phyloP scores from a whole-genome alignment of 2,888 invertebrate species.

The Drosophila kuntzei region DNA sequence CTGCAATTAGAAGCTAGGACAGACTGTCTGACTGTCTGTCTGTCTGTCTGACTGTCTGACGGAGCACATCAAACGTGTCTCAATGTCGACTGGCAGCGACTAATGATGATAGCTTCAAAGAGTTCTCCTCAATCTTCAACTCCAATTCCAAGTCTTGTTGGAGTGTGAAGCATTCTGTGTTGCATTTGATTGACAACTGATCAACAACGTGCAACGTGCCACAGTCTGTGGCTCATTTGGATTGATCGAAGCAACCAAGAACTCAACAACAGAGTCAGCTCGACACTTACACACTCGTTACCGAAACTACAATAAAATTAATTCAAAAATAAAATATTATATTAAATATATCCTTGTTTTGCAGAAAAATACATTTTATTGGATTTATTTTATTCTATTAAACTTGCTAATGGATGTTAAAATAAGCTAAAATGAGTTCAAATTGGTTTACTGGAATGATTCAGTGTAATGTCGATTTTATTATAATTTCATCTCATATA shows the following conservation, averaged over 20 bases:
- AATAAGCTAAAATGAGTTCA: too few species aligned
- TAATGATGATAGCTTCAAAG: slow-evolving; percentile 72
- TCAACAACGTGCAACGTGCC: slow-evolving; percentile 51
- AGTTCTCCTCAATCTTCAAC: background rate
- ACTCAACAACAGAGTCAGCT: slow-evolving; percentile 19
- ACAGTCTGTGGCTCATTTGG: slow-evolving; percentile 8
- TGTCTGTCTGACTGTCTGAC: slow-evolving; percentile 21
- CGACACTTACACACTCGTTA: background rate
- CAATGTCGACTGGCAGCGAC: slow-evolving; percentile 68
- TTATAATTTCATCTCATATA: too few species aligned
- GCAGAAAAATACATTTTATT: too few species aligned
- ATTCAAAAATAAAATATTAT: too few species aligned
- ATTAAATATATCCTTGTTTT: too few species aligned
- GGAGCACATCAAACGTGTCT: slow-evolving; percentile 76
- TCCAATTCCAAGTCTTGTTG: background rate
- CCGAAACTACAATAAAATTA: too few species aligned
- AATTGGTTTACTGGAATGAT: too few species aligned
- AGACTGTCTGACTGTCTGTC: slow-evolving; percentile 3
- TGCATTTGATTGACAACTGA: slow-evolving; percentile 81
- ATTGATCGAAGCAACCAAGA: slow-evolving; percentile 12
- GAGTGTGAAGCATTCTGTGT: slow-evolving; percentile 82
- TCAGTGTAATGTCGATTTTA: too few species aligned
- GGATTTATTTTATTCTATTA: too few species aligned
- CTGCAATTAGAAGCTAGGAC: slow-evolving; percentile 70
- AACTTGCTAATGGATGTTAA: too few species aligned